Evolutionary conservation across 2,797 vertebrate species (phyloP).

Genomic region (Dryobates pubescens): DNA sequence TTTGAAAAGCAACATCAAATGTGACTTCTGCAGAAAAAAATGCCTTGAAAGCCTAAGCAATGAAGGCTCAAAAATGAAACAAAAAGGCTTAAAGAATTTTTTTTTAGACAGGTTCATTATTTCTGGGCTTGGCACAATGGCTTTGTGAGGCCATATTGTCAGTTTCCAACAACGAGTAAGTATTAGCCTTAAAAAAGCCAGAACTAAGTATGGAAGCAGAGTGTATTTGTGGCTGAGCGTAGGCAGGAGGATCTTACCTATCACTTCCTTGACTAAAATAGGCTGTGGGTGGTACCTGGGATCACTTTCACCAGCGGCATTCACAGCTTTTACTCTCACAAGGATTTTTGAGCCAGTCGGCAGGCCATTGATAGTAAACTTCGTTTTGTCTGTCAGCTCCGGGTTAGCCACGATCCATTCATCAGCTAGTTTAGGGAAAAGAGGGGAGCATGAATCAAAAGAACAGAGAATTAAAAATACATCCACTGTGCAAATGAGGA

Average conservation of each 20-base stretch:
- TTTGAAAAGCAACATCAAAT: not conserved
- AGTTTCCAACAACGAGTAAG: not conserved
- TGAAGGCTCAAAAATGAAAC: not conserved
- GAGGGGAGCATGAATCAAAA: not conserved
- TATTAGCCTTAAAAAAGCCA: not conserved
- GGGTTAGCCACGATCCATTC: conserved; percentile 89
- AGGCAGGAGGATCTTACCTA: conserved; percentile 83
- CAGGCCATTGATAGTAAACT: conserved; percentile 89
- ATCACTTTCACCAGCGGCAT: conserved; percentile 89
- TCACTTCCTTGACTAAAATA: conserved; percentile 93
- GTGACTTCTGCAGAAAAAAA: not conserved
- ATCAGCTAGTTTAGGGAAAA: conserved; percentile 77
- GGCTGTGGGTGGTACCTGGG: conserved; percentile 89
- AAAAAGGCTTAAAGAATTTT: not conserved
- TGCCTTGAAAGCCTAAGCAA: not conserved
- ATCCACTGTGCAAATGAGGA: not conserved
- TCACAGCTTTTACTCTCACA: conserved; percentile 93
- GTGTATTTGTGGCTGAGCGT: not conserved
- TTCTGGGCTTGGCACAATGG: not conserved
- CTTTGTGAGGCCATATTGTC: not conserved
- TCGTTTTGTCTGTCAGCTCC: conserved; percentile 92
- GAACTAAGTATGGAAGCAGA: not conserved
- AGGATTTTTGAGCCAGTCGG: conserved; percentile 87
- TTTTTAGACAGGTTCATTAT: not conserved
- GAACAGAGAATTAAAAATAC: not conserved